Evolutionary conservation across 1,140 invertebrate species (phyloP), one percentile per base, ranked within the genome.

Genomic region (Watersipora subatra): DNA sequence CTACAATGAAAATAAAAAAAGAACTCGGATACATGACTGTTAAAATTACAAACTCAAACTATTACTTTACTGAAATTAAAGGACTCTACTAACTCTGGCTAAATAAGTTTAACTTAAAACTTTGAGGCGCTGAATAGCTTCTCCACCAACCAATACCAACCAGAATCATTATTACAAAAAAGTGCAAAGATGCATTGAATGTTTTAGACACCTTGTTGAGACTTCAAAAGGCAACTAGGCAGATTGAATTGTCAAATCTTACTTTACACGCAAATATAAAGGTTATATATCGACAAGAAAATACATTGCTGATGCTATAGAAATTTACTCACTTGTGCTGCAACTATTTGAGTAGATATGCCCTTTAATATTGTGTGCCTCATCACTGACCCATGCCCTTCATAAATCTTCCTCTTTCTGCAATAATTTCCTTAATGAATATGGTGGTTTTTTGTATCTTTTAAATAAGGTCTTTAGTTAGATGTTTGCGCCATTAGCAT

Each of bases 281-380:
- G 17, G n/a, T n/a, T n/a, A n/a, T n/a, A n/a, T n/a, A n/a, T n/a
- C n/a, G n/a, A n/a, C n/a, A n/a, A n/a, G n/a, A n/a, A n/a, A n/a
- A n/a, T n/a, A n/a, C n/a, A n/a, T n/a, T n/a, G n/a, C n/a, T n/a
- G n/a, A n/a, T n/a, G n/a, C n/a, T n/a, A n/a, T n/a, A n/a, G n/a
- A n/a, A n/a, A n/a, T n/a, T n/a, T 65, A 79, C 84, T 84, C 83
- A 90, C 89, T 64, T 85, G 83, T 22, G 89, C 89, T 24, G 89
- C 89, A 20, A 84, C 79, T n/a, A 93, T 82, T 79, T 93, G 91
- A 25, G 89, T 83, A n/a, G 90, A 89, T 30, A 93, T 86, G 68
- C 88, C 89, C 80, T 90, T 88, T 17, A 93, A 79, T 58, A 89
- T 85, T 27, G 88, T 86, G 77, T 92, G 90, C 58, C 88, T 85